Percentiles rank a stretch among this genome's conserved stretches.
These are phyloP conservation scores for Deilephila porcellus DNA, from an alignment of 2,888 invertebrate genomes.

Conservation along the genomic window DNA sequence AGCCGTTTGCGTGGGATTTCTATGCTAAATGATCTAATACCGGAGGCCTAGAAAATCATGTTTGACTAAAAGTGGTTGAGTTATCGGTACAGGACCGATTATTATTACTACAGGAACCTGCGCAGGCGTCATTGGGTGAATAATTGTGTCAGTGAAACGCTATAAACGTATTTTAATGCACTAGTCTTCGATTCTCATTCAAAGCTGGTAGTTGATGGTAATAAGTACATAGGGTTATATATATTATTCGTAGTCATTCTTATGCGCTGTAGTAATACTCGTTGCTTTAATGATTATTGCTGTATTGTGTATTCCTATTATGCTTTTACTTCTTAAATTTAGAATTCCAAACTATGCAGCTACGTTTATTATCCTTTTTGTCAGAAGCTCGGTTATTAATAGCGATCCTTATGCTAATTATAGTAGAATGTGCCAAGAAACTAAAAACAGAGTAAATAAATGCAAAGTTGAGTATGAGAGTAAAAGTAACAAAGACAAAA, in stretches of 20 bases:
- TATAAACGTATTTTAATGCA: conserved; percentile 43
- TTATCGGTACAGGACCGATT: conserved; percentile 59
- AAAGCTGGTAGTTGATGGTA: conserved; percentile 11
- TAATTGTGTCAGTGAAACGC: conserved; percentile 52
- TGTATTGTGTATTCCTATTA: not conserved
- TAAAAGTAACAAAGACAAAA: conserved; percentile 36
- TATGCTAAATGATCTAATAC: conserved; percentile 58
- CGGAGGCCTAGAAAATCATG: conserved; percentile 57
- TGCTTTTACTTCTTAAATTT: not conserved
- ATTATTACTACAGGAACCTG: conserved; percentile 58
- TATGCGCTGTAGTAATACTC: not conserved
- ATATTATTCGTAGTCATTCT: not conserved
- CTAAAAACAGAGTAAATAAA: conserved; percentile 17
- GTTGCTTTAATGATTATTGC: too few species aligned
- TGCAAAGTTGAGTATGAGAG: conserved; percentile 30
- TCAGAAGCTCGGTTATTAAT: conserved; percentile 28
- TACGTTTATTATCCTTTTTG: not conserved
- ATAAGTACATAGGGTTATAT: not conserved
- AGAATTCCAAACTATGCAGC: not conserved
- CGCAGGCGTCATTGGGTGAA: conserved; percentile 59
- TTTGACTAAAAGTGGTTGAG: conserved; percentile 51
- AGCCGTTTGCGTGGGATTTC: conserved; percentile 50
- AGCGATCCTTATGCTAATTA: conserved; percentile 40
- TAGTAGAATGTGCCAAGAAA: not conserved
- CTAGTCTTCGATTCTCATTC: conserved; percentile 37